Conservation (phyloP, 2,797 vertebrate genomes). For the Muscicapa striata region DNA sequence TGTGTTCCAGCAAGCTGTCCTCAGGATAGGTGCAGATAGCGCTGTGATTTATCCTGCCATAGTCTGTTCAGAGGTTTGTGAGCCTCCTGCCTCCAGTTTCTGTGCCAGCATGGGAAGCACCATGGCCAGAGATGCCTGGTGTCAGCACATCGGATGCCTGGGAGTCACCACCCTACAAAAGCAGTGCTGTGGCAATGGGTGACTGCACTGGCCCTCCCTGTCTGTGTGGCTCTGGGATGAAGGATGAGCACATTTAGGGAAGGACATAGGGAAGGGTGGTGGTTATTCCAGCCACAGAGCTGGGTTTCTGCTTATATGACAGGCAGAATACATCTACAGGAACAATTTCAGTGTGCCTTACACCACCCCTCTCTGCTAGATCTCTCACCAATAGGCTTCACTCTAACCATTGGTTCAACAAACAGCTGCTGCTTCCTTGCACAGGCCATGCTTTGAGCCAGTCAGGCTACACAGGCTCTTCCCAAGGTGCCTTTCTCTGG, state of each 20-base stretch:
- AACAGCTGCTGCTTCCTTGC: not conserved
- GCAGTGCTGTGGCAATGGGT: not conserved
- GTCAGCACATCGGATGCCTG: not conserved
- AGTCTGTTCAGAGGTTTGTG: not conserved
- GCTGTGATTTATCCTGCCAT: accelerated
- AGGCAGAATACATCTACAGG: not conserved
- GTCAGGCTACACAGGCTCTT: not conserved
- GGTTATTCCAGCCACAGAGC: not conserved
- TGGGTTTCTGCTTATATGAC: not conserved
- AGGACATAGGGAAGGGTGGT: not conserved
- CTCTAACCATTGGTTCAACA: not conserved
- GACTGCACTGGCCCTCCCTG: not conserved
- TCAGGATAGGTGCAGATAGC: not conserved
- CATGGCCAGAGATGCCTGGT: accelerated
- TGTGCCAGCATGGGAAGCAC: not conserved
- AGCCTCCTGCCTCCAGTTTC: not conserved
- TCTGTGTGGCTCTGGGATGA: not conserved
- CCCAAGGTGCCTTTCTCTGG: not conserved
- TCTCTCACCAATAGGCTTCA: not conserved
- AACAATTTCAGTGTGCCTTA: not conserved
- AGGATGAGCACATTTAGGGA: not conserved
- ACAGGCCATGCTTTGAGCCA: not conserved
- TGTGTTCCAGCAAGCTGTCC: not conserved
- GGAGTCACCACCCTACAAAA: not conserved
- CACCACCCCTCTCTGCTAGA: not conserved